phyloP scores from a whole-genome alignment of 2,888 invertebrate species.

The Dusona sp. region DNA sequence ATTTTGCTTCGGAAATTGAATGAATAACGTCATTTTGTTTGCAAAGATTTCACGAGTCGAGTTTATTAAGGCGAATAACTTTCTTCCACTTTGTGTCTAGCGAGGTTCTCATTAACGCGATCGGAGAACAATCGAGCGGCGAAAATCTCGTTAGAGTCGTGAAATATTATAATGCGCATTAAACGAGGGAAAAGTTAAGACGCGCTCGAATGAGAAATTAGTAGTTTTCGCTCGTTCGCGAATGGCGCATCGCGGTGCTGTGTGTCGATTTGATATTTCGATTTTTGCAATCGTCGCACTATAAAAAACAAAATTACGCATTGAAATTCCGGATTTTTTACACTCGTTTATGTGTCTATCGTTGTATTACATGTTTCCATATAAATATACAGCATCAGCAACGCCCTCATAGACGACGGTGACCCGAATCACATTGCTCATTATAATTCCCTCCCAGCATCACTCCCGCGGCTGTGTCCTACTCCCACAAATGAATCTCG shows the following conservation, averaged over 20 bases:
- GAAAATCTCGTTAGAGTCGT: slow-evolving; percentile 25
- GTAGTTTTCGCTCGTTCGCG: slow-evolving; percentile 26
- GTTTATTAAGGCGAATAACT: background rate
- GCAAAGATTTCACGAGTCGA: background rate
- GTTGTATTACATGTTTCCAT: background rate
- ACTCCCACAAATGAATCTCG: slow-evolving; percentile 46
- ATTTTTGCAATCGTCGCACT: background rate
- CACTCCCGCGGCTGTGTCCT: slow-evolving; percentile 2
- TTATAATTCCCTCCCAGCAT: slow-evolving; percentile 35
- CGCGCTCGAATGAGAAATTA: background rate
- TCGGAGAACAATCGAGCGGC: slow-evolving; percentile 46
- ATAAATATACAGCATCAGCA: slow-evolving; percentile 53
- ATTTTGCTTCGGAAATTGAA: background rate
- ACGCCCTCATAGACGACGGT: slow-evolving; percentile 65
- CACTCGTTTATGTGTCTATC: background rate
- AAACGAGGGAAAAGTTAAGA: background rate
- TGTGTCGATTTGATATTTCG: background rate
- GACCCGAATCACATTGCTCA: slow-evolving; percentile 64
- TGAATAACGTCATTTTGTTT: background rate
- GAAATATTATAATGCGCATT: background rate
- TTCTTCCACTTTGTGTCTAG: slow-evolving; percentile 29
- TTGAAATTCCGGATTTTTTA: background rate
- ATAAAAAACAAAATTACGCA: background rate
- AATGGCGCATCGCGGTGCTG: slow-evolving; percentile 23
- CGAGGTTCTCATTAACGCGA: slow-evolving; percentile 22